These are phyloP conservation scores for Diachasmimorpha longicaudata DNA, from an alignment of 1,140 invertebrate species.

Conservation along the genomic window DNA sequence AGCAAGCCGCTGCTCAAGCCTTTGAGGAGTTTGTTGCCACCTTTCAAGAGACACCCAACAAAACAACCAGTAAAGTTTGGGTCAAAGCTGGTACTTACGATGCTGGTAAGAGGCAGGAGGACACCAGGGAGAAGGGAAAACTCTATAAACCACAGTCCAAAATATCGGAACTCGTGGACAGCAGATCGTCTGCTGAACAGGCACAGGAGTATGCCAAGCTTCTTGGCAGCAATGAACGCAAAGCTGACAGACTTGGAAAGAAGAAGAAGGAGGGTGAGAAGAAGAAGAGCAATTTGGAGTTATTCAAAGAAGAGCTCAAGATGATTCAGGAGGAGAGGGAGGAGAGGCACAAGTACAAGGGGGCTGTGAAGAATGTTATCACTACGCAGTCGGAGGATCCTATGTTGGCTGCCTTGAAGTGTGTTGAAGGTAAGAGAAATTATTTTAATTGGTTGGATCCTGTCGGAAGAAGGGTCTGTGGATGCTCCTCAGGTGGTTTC, in stretches of 20 bases:
- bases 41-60: slow-evolving; percentile 88
- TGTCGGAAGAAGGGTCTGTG: too few species aligned
- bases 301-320: slow-evolving; percentile 95
- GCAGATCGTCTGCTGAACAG: slow-evolving; percentile 64
- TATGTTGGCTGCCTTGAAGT: slow-evolving; percentile 59
- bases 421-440: slow-evolving; percentile 51
- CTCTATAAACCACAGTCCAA: slow-evolving; percentile 92
- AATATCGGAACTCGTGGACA: slow-evolving; percentile 64
- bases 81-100: slow-evolving; percentile 96
- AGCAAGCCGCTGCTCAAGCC: slow-evolving; percentile 84
- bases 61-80: slow-evolving; percentile 87
- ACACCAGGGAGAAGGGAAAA: slow-evolving; percentile 88
- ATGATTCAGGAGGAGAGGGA: slow-evolving; percentile 97
- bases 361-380: slow-evolving; percentile 63
- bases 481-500: too few species aligned
- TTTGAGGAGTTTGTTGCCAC: slow-evolving; percentile 98
- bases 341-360: slow-evolving; percentile 91
- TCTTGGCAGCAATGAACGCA: slow-evolving; percentile 67
- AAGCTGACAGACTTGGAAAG: slow-evolving; percentile 73
- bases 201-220: slow-evolving; percentile 76
- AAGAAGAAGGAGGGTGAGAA: slow-evolving; percentile 87
- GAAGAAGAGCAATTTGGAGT: slow-evolving; percentile 96
- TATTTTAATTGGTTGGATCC: background rate
- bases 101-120: slow-evolving; percentile 90
- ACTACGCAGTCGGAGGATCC: slow-evolving; percentile 53